phyloP scores from a whole-genome alignment of 2,888 invertebrate species.

The Rhingia campestris region DNA sequence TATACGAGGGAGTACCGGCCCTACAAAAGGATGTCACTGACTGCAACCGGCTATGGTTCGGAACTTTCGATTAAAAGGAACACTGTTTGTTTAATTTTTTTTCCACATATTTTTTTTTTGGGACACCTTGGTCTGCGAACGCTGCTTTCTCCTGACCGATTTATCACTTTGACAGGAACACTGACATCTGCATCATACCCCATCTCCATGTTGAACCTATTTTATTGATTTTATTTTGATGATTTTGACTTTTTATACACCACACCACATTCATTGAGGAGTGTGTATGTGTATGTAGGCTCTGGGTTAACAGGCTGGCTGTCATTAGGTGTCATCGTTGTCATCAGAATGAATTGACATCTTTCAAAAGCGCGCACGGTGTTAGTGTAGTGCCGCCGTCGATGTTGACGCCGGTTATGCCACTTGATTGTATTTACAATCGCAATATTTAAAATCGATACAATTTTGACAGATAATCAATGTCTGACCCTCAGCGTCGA shows the following conservation, averaged over 20 bases:
- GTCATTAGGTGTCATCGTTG: slow-evolving; percentile 73
- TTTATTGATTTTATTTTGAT: slow-evolving; percentile 63
- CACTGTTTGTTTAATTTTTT: neutral
- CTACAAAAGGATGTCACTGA: slow-evolving; percentile 69
- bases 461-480: slow-evolving; percentile 71
- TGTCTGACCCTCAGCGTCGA: slow-evolving; percentile 60
- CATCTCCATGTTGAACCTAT: slow-evolving; percentile 39
- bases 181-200: slow-evolving; percentile 58
- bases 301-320: slow-evolving; percentile 64
- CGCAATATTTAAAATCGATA: slow-evolving; percentile 71
- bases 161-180: slow-evolving; percentile 68
- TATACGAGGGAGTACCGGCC: slow-evolving; percentile 43
- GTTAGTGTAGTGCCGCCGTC: slow-evolving; percentile 46
- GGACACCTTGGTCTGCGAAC: slow-evolving; percentile 28
- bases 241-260: slow-evolving; percentile 30
- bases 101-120: slow-evolving; percentile 20
- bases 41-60: slow-evolving; percentile 33
- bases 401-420: neutral
- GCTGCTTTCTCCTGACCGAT: slow-evolving; percentile 57
- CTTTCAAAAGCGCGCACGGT: slow-evolving; percentile 59
- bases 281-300: slow-evolving; percentile 24
- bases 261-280: neutral
- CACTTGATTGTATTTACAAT: slow-evolving; percentile 45
- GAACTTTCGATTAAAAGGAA: slow-evolving; percentile 41
- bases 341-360: slow-evolving; percentile 73